Evolutionary conservation across 2,797 vertebrate genomes (phyloP).

Genomic region (Enteromius anoplus): DNA sequence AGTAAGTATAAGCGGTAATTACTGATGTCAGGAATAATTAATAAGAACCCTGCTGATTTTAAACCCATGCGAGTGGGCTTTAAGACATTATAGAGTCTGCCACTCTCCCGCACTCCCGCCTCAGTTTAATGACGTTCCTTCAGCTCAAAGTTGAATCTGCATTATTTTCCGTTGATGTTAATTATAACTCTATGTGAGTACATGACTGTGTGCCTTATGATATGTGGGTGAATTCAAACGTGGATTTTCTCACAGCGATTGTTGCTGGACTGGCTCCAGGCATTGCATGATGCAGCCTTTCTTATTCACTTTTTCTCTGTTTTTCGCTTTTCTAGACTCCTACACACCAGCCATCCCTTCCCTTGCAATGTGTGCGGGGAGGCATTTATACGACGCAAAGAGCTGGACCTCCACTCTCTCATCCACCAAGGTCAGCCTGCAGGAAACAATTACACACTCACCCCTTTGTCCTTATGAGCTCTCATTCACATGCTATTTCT

Average conservation of each 20-base stretch:
- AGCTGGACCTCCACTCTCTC: slow-evolving; percentile 88
- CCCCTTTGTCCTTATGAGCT: not conserved
- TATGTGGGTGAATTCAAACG: not conserved
- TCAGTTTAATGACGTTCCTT: slow-evolving; percentile 16
- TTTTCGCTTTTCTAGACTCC: slow-evolving; percentile 70
- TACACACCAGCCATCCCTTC: slow-evolving; percentile 90
- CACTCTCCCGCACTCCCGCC: not conserved
- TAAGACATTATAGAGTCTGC: not conserved
- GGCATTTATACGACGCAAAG: slow-evolving; percentile 86
- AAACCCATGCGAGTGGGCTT: not conserved
- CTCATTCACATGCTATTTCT: slow-evolving; percentile 14
- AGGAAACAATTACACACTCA: slow-evolving; percentile 18
- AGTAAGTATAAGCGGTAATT: slow-evolving; percentile 8
- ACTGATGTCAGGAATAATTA: slow-evolving; percentile 42
- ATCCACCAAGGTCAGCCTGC: slow-evolving; percentile 80
- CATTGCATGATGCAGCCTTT: slow-evolving; percentile 13
- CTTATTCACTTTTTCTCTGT: slow-evolving; percentile 16
- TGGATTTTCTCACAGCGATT: not conserved
- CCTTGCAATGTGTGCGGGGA: slow-evolving; percentile 85
- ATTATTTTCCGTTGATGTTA: slow-evolving; percentile 9
- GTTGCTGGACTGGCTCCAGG: slow-evolving; percentile 29
- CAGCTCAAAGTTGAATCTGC: not conserved
- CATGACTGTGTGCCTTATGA: not conserved
- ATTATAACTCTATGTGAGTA: not conserved
- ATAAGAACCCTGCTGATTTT: slow-evolving; percentile 18